Base-by-base conservation (phyloP, 2,113 vertebrate genomes). In the Nothocercus nigrocapillus region DNA sequence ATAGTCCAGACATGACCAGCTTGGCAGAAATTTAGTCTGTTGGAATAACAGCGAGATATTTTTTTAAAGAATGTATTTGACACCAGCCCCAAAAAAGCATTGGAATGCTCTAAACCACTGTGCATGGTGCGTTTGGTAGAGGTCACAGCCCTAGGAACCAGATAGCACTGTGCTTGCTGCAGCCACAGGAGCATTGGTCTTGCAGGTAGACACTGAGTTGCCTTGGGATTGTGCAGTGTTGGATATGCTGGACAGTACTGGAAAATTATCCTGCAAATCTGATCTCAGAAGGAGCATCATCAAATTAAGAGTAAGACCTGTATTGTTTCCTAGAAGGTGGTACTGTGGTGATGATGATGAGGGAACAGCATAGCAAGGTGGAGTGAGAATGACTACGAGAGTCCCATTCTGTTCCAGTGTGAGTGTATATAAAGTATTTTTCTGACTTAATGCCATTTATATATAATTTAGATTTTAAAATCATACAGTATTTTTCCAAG, bases 221-320 rank as follows among this genome's bases (percentile, higher is more conserved):
- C 40, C 11, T 66, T 62, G 63, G 64, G 27, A 5, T 25, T 54
- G 30, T 15, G 7, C 82, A 53, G 1, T 11, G 42, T 40, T 90
- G 83, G 56, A 5, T 44, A 5, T 63, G 42, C 25, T 58, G 40
- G 59, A 22, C 32, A 88, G 61, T 47, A 21, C 30, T 56, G 56
- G 44, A 68, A 17, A 45, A 22, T 12, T 20, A 38, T 27, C 47
- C 73, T 84, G 73, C 7, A 38, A 0, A 24, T 42, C 30, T 49
- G 45, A 58, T 20, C 45, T 75, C 25, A 7, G 0, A 1, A 30
- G 19, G 49, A 56, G 22, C 78, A 64, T 7, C 0, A 0, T 36
- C 25, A 72, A n/a, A 1, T 27, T 32, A 73, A 54, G 45, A 18
- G 61, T 17, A 6, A 64, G 61, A 25, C 51, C 51, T 64, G 11